Percentiles rank a stretch among this genome's conserved stretches.
phyloP scores from a whole-genome alignment of 2,888 invertebrate genomes.

The Trichogramma dendrolimi region DNA sequence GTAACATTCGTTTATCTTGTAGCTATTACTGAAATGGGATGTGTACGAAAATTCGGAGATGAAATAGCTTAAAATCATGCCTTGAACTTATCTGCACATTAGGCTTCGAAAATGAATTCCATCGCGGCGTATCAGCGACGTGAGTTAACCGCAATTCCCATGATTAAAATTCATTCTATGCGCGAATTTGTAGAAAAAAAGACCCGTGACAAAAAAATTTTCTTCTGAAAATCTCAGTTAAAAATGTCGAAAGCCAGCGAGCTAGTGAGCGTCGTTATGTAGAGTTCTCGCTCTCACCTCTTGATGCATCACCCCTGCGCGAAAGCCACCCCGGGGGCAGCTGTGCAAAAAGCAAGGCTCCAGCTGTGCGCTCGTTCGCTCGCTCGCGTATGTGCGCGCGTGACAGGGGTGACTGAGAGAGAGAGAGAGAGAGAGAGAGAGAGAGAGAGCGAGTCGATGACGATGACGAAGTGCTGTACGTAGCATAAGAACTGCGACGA shows the following conservation, averaged over 20 bases:
- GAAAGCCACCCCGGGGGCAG: constrained; percentile 36
- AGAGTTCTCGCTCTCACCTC: constrained; percentile 8
- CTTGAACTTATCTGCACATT: too few relatives aligned
- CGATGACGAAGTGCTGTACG: constrained; percentile 18
- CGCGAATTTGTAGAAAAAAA: too few relatives aligned
- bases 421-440: background rate
- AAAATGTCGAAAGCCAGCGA: too few relatives aligned
- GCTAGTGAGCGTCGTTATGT: too few relatives aligned
- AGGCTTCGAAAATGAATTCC: too few relatives aligned
- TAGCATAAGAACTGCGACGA: background rate
- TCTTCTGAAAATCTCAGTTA: too few relatives aligned
- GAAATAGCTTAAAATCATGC: too few relatives aligned
- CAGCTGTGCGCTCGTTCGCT: constrained; percentile 38
- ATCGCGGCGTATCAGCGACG: background rate
- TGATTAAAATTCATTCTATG: too few relatives aligned
- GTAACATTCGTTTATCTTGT: too few relatives aligned
- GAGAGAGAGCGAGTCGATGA: constrained; percentile 5
- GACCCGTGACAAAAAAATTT: too few relatives aligned
- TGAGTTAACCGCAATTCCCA: background rate
- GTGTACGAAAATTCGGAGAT: too few relatives aligned
- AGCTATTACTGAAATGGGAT: too few relatives aligned
- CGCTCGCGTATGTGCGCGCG: constrained; percentile 9
- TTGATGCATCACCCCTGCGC: background rate
- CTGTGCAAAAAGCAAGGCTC: constrained; percentile 40
- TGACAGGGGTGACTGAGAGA: constrained; percentile 31